Percentiles rank a stretch among this genome's conserved stretches.
Evolutionary conservation across 2,797 vertebrate species (phyloP).

Genomic region (Helostoma temminkii): DNA sequence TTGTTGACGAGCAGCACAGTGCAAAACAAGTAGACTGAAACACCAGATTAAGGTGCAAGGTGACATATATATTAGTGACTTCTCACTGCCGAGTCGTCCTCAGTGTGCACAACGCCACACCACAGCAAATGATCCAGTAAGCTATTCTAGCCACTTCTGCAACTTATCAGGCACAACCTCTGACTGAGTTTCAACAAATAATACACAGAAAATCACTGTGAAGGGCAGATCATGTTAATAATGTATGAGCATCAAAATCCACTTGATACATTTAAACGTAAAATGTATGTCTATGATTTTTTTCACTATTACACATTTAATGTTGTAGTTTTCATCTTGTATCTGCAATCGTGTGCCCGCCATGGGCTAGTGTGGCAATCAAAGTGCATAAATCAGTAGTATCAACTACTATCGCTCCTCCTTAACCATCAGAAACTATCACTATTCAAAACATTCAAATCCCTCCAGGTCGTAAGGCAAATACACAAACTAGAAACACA

Average conservation of each 20-base stretch:
- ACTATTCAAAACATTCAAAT: slow-evolving; percentile 65
- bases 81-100: slow-evolving; percentile 13
- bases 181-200: slow-evolving; percentile 15
- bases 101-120: background rate
- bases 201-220: slow-evolving; percentile 3
- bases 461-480: slow-evolving; percentile 67
- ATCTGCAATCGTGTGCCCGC: slow-evolving; percentile 26
- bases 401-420: slow-evolving; percentile 61
- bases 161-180: slow-evolving; percentile 19
- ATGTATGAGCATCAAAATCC: slow-evolving; percentile 20
- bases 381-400: slow-evolving; percentile 84
- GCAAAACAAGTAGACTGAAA: slow-evolving; percentile 25
- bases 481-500: slow-evolving; percentile 55
- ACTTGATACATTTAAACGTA: slow-evolving; percentile 17
- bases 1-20: slow-evolving; percentile 26
- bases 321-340: slow-evolving; percentile 26
- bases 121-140: slow-evolving; percentile 18
- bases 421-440: slow-evolving; percentile 42
- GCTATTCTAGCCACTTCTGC: slow-evolving; percentile 5
- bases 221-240: slow-evolving; percentile 9
- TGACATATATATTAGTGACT: slow-evolving; percentile 9
- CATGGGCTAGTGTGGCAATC: slow-evolving; percentile 49
- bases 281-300: slow-evolving; percentile 33
- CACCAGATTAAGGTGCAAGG: slow-evolving; percentile 7
- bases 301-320: slow-evolving; percentile 12